A percentile compares a stretch with the other conserved stretches of the same genome.
phyloP scores from a whole-genome alignment of 2,797 vertebrate genomes.

The Sebastes umbrosus region DNA sequence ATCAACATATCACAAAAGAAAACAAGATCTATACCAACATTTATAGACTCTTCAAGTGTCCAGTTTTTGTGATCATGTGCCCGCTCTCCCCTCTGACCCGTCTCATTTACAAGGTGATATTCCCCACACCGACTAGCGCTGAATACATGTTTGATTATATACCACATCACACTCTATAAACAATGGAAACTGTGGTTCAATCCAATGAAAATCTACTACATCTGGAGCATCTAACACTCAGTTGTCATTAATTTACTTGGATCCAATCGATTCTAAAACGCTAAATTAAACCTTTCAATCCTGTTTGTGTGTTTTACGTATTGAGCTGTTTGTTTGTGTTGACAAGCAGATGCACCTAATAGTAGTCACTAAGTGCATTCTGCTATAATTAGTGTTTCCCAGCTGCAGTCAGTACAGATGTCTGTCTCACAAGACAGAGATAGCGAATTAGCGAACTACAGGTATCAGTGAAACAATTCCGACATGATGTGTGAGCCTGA shows the following conservation, averaged over 20 bases:
- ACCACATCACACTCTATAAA: background rate
- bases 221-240: background rate
- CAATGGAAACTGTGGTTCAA: background rate
- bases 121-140: background rate
- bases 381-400: conserved; percentile 28
- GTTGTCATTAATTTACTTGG: background rate
- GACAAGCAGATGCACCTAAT: conserved; percentile 34
- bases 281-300: background rate
- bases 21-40: too few species aligned
- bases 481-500: conserved; percentile 7
- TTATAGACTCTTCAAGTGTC: too few species aligned
- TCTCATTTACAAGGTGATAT: background rate
- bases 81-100: background rate
- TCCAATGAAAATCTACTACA: background rate
- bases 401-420: conserved; percentile 29
- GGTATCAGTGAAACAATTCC: conserved; percentile 15
- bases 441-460: conserved; percentile 26
- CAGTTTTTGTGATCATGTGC: too few species aligned
- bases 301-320: background rate
- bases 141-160: background rate
- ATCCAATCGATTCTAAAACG: background rate
- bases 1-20: too few species aligned
- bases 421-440: conserved; percentile 32
- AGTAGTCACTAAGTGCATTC: conserved; percentile 24
- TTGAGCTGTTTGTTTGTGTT: conserved; percentile 9